These are phyloP conservation scores for Bombus cullumanus DNA, from an alignment of 1,140 invertebrate species.

Conservation along the genomic window DNA sequence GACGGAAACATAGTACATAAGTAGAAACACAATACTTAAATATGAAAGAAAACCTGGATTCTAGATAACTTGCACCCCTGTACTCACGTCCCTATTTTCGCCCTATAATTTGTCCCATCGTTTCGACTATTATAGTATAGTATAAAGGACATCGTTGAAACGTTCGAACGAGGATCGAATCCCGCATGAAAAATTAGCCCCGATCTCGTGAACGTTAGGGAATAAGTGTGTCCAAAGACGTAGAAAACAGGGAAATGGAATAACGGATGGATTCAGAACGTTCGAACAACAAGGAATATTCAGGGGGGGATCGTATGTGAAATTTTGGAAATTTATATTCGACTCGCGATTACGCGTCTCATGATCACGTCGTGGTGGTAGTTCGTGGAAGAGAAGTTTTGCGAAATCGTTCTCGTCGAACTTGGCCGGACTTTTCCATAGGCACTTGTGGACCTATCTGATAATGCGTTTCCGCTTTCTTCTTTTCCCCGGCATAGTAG, in stretches of 20 bases:
- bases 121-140: no score
- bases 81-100: background rate
- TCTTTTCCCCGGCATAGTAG: background rate
- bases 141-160: conserved; percentile 12
- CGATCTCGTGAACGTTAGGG: background rate
- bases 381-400: conserved; percentile 7
- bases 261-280: conserved; percentile 29
- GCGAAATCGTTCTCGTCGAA: background rate
- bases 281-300: conserved; percentile 4
- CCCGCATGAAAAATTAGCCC: conserved; percentile 40
- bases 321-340: conserved; percentile 41
- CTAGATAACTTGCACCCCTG: no score
- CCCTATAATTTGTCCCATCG: conserved; percentile 12
- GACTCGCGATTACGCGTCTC: conserved; percentile 36
- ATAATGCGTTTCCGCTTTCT: conserved; percentile 8
- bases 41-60: no score
- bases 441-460: background rate
- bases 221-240: no score
- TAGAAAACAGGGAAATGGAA: background rate
- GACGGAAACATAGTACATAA: background rate
- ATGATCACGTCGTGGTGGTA: conserved; percentile 25
- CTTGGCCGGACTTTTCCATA: background rate
- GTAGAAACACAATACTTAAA: background rate
- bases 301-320: background rate
- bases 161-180: conserved; percentile 31